Base-by-base conservation (phyloP, 1,140 invertebrate genomes). In the Bombus terrestris region DNA sequence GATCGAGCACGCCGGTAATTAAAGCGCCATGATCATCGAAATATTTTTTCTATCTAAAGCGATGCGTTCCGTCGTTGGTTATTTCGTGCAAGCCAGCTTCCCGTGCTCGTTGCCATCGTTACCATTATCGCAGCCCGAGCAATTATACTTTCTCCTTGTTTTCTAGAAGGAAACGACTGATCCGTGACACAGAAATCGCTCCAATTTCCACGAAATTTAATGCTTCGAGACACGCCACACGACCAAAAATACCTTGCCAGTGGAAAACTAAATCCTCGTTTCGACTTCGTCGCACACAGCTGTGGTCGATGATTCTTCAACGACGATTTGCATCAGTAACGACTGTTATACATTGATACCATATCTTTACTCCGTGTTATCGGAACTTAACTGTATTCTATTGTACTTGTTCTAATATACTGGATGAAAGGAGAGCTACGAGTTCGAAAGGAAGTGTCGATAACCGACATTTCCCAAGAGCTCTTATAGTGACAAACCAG, bases 171-270 rank as follows among this genome's bases (percentile, higher is more conserved):
- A 53, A 53, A 12, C 25, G 37, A 15, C 47, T 53, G 47, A 6
- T 39, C 15, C 35, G 13, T 22, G 22, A 69, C 9, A n/a, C 12
- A 13, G 12, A 71, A 10, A 5, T 75, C 71, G 41, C 8, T 32
- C 32, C 35, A 75, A 47, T 82, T 82, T 43, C 57, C 6, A 12
- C 9, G 71, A 43, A 82, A 82, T 82, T 82, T 64, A 41, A 82
- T 64, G 64, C 37, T 43, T 81, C 69, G 8, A 13, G 12, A 18
- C 28, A 39, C 32, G 8, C 47, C 18, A 2, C 12, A 25, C 3
- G 43, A 0, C 35, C 47, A 53, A 53, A 53, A 53, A 53, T 53
- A 53, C 47, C 47, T 53, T 53, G 47, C 47, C 18, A 18, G 5
- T 8, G 32, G 39, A 59, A 53, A 53, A 25, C 25, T 57, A 37